Conservation (phyloP, 2,113 vertebrate species). For the Salminus brasiliensis region DNA sequence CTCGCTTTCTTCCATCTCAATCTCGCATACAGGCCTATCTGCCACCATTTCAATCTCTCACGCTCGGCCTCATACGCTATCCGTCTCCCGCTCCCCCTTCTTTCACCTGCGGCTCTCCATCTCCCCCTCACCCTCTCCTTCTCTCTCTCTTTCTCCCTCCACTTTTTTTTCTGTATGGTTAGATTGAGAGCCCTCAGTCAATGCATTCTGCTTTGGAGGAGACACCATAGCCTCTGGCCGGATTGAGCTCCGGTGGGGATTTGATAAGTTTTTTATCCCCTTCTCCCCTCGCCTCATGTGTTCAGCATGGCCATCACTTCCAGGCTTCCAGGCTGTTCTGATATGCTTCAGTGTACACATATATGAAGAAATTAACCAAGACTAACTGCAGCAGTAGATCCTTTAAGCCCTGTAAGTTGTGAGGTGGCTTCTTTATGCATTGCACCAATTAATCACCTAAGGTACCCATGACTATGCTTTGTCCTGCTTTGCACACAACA, state of each 20-base stretch:
- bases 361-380: constrained; percentile 5
- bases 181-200: constrained; percentile 40
- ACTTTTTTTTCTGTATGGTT: not conserved
- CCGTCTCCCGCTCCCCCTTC: constrained; percentile 35
- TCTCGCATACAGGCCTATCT: constrained; percentile 16
- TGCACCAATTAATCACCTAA: too few species aligned
- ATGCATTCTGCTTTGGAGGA: constrained; percentile 41
- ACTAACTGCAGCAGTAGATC: constrained; percentile 37
- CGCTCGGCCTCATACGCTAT: constrained; percentile 15
- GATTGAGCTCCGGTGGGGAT: constrained; percentile 29
- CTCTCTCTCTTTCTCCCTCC: not conserved
- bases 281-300: constrained; percentile 7
- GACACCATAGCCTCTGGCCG: constrained; percentile 36
- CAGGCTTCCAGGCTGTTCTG: not conserved
- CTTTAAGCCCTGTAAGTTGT: not conserved
- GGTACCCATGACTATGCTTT: too few species aligned
- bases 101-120: constrained; percentile 19
- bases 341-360: constrained; percentile 11
- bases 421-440: too few species aligned
- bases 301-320: constrained; percentile 28
- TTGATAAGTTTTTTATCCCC: constrained; percentile 3
- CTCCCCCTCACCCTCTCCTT: not conserved
- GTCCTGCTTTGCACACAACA: too few species aligned
- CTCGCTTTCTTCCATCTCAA: constrained; percentile 28
- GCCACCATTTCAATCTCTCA: constrained; percentile 39